These are phyloP conservation scores for Neodiprion pinetum DNA, from an alignment of 1,140 invertebrate species.

Conservation along the genomic window DNA sequence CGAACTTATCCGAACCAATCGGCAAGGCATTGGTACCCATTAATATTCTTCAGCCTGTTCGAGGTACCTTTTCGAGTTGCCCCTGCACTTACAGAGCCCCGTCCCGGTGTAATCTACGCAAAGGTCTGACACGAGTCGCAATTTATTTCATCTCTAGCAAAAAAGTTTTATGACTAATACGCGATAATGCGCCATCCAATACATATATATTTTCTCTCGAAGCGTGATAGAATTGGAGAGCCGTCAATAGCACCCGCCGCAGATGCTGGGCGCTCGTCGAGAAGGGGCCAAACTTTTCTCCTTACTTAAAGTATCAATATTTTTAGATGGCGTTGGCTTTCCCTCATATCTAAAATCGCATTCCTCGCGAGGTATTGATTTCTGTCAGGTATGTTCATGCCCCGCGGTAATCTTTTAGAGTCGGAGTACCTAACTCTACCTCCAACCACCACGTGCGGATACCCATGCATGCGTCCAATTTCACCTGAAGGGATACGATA, in stretches of 20 bases:
- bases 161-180: constrained; percentile 50
- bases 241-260: constrained; percentile 46
- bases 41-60: background rate
- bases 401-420: too few species aligned
- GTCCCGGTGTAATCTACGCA: constrained; percentile 9
- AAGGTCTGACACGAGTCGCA: constrained; percentile 33
- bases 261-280: constrained; percentile 31
- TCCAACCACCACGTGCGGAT: too few species aligned
- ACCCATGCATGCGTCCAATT: too few species aligned
- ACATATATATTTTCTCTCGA: constrained; percentile 38
- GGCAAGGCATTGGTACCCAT: background rate
- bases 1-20: background rate
- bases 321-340: constrained; percentile 41
- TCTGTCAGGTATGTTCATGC: background rate
- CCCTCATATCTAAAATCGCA: constrained; percentile 38
- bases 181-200: constrained; percentile 48
- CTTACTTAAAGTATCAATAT: constrained; percentile 53
- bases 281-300: constrained; percentile 42
- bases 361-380: constrained; percentile 30
- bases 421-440: too few species aligned
- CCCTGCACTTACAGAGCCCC: background rate
- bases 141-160: constrained; percentile 33
- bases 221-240: constrained; percentile 46
- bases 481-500: too few species aligned
- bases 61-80: background rate